These are phyloP conservation scores for Pandion haliaetus DNA, from an alignment of 2,113 vertebrate genomes.

Conservation along the genomic window DNA sequence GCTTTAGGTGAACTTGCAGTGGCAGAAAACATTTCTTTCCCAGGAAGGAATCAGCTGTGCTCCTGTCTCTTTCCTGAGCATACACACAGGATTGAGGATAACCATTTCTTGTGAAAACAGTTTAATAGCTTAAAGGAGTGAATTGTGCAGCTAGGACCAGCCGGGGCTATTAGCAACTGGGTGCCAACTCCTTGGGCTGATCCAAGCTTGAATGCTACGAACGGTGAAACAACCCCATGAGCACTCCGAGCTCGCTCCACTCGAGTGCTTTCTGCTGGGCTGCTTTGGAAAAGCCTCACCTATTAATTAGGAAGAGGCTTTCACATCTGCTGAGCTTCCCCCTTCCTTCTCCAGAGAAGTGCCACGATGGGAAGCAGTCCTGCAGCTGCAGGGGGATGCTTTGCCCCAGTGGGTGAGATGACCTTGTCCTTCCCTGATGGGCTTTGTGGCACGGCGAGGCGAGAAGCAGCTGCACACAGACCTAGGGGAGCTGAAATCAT, in stretches of 20 bases:
- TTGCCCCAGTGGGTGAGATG: neutral
- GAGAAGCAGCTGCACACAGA: neutral
- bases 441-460: rapidly evolving
- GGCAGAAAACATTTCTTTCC: neutral
- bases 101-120: neutral
- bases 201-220: neutral
- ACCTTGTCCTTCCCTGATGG: neutral
- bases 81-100: rapidly evolving
- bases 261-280: neutral
- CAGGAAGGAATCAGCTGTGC: neutral
- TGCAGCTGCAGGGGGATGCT: neutral
- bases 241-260: rapidly evolving
- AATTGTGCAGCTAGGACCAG: neutral
- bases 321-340: neutral
- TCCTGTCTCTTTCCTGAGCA: neutral
- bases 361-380: neutral
- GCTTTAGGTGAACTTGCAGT: neutral
- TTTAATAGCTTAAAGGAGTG: neutral
- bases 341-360: neutral
- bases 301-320: neutral
- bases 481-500: neutral
- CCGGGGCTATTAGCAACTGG: neutral
- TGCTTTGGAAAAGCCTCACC: neutral
- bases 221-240: rapidly evolving
- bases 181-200: neutral